phyloP scores from a whole-genome alignment of 2,797 vertebrate genomes.

The Sandelia bainsii region DNA sequence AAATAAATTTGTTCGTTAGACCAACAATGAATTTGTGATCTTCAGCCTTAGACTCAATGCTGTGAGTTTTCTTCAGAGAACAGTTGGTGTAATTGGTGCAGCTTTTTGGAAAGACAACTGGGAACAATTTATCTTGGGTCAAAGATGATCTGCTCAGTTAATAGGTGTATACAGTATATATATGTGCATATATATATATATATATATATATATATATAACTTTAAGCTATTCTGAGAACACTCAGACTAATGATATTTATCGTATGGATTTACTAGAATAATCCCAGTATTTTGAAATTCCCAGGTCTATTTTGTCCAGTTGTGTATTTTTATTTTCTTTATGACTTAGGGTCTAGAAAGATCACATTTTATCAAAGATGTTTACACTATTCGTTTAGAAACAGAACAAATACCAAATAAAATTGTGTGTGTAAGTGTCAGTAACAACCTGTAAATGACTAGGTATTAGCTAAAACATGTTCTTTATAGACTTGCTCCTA shows the following conservation, averaged over 20 bases:
- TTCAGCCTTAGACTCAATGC: slow-evolving; percentile 28
- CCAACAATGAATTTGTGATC: slow-evolving; percentile 54
- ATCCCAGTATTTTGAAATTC: background rate
- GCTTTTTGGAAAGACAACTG: slow-evolving; percentile 43
- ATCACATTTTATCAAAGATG: no score
- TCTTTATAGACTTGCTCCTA: background rate
- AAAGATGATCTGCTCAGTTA: slow-evolving; percentile 55
- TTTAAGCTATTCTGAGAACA: background rate
- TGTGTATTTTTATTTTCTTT: no score
- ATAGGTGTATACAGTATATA: slow-evolving; percentile 1
- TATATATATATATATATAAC: slow-evolving; percentile 7
- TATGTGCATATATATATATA: no score
- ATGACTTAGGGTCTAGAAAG: no score
- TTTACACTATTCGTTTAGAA: no score
- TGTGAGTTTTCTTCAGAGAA: slow-evolving; percentile 17
- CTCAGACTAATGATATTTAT: background rate
- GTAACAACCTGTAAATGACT: no score
- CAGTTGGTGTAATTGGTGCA: slow-evolving; percentile 57
- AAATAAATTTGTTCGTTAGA: slow-evolving; percentile 53
- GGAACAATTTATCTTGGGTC: slow-evolving; percentile 52
- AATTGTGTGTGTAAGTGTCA: no score
- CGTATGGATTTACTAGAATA: background rate
- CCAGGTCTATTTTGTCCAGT: background rate
- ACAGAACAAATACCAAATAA: no score
- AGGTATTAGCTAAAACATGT: background rate